A percentile compares a stretch with the other conserved stretches of the same genome.
Conservation (phyloP, 2,113 vertebrate species). For the Phylloscopus trochiloides region DNA sequence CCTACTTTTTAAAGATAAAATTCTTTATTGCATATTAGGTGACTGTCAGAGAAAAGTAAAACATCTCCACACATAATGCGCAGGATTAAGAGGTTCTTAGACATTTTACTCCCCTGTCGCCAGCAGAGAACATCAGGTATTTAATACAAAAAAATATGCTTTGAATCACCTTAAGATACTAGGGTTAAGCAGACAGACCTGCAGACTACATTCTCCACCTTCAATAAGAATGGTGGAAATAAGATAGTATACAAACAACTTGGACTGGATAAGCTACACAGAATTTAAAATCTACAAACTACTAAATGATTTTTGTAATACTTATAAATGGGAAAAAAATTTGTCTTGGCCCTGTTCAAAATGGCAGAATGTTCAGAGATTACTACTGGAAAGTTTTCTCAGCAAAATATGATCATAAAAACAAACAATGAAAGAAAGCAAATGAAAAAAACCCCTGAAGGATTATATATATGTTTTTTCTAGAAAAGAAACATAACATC, state of each 20-base stretch:
- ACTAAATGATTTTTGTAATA: neutral
- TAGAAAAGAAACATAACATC: neutral
- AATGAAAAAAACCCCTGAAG: neutral
- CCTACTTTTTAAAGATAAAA: neutral
- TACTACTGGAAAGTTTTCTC: neutral
- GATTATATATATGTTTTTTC: neutral
- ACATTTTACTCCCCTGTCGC: neutral
- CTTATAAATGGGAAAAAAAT: neutral
- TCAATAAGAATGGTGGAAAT: neutral
- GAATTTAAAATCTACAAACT: neutral
- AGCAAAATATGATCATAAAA: neutral
- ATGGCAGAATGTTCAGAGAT: neutral
- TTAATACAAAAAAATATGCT: neutral
- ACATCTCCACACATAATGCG: neutral
- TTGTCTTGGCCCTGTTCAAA: neutral
- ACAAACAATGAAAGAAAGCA: neutral
- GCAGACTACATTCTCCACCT: neutral
- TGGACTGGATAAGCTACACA: fast-evolving
- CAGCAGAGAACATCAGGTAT: neutral
- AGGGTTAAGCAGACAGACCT: neutral
- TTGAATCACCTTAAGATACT: neutral
- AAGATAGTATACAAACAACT: neutral
- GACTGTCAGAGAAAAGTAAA: neutral
- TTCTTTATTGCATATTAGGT: neutral
- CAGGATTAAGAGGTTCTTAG: neutral